phyloP scores from a whole-genome alignment of 2,888 invertebrate genomes.

The Spisula solida region DNA sequence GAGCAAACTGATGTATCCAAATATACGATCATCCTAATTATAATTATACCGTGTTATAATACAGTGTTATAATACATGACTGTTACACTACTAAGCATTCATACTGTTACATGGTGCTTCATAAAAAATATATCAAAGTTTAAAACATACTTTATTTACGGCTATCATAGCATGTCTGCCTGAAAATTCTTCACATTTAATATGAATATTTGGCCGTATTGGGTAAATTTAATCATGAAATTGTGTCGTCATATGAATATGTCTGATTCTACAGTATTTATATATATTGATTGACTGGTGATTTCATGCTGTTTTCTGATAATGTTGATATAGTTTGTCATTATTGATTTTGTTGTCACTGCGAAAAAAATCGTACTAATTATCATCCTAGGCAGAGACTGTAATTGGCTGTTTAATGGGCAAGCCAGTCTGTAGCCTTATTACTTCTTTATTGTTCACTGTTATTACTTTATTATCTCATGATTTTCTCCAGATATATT shows the following conservation, averaged over 20 bases:
- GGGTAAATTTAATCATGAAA: too few relatives aligned
- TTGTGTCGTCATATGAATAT: too few relatives aligned
- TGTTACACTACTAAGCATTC: too few relatives aligned
- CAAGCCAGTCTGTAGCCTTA: not conserved
- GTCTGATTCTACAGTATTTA: too few relatives aligned
- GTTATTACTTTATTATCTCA: not conserved
- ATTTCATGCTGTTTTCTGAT: constrained; percentile 35
- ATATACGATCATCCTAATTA: too few relatives aligned
- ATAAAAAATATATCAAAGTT: too few relatives aligned
- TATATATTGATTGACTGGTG: constrained; percentile 28
- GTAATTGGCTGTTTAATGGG: constrained; percentile 39
- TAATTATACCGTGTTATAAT: too few relatives aligned
- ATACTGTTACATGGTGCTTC: too few relatives aligned
- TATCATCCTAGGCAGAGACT: constrained; percentile 19
- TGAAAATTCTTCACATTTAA: not conserved
- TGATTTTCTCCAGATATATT: constrained; percentile 20
- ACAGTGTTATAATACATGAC: too few relatives aligned
- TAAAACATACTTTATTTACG: too few relatives aligned
- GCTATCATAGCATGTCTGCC: too few relatives aligned
- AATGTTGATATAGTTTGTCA: constrained; percentile 33
- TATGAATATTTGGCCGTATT: not conserved
- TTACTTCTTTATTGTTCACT: not conserved
- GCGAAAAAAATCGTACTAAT: constrained; percentile 33
- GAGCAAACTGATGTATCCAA: too few relatives aligned
- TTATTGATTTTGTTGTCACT: constrained; percentile 32